Conservation (phyloP, 2,888 invertebrate genomes). For the Drosophila mulleri region DNA sequence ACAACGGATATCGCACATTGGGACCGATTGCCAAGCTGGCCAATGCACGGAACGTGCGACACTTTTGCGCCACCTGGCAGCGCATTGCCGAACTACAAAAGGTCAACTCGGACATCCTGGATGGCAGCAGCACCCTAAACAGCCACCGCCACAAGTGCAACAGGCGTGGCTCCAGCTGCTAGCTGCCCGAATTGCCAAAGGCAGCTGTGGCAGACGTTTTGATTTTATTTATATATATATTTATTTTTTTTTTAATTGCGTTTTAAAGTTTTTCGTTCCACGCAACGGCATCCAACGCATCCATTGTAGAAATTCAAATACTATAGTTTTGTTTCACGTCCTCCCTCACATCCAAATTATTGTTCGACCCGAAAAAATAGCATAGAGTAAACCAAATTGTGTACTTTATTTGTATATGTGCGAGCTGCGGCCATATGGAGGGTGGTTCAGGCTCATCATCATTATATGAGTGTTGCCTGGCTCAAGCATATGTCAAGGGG, state of each 20-base stretch:
- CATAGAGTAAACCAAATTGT: not conserved
- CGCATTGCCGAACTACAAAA: conserved; percentile 77
- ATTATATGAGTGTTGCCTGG: conserved; percentile 46
- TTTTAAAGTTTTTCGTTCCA: conserved; percentile 22
- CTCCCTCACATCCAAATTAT: conserved; percentile 40
- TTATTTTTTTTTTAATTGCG: conserved; percentile 18
- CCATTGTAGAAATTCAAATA: not conserved
- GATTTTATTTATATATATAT: conserved; percentile 3
- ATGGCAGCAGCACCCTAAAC: conserved; percentile 17
- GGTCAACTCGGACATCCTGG: conserved; percentile 58
- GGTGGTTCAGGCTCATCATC: conserved; percentile 59
- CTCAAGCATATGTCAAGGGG: conserved; percentile 58
- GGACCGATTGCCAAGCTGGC: conserved; percentile 83
- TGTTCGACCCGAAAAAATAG: conserved; percentile 23
- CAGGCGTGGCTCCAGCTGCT: conserved; percentile 46
- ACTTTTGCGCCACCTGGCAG: conserved; percentile 79
- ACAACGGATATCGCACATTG: conserved; percentile 82
- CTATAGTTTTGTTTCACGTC: conserved; percentile 6
- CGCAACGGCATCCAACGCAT: not conserved
- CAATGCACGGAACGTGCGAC: conserved; percentile 75
- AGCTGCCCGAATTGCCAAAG: conserved; percentile 5
- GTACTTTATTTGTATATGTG: not conserved
- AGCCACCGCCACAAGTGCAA: conserved; percentile 36
- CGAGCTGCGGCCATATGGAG: not conserved
- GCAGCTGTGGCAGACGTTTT: not conserved